Evolutionary conservation across 2,797 vertebrate genomes (phyloP).

Genomic region (Pachyuromys duprasi): DNA sequence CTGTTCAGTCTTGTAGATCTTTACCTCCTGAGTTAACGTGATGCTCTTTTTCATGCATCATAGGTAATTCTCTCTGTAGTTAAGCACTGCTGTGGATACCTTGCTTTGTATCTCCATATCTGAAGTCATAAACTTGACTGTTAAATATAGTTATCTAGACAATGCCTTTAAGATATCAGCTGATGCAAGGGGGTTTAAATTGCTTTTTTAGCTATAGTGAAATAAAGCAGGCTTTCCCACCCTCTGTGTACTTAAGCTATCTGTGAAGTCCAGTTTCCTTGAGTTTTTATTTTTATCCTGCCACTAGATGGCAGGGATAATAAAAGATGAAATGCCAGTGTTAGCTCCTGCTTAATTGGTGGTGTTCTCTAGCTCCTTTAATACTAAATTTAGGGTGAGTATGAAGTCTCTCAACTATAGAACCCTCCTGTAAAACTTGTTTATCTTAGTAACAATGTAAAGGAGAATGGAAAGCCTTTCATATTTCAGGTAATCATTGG

Average conservation of each 20-base stretch:
- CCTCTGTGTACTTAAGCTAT: background rate
- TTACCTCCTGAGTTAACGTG: conserved; percentile 45
- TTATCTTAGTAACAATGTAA: background rate
- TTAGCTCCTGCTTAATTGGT: background rate
- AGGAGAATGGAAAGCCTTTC: conserved; percentile 34
- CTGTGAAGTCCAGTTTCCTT: conserved; percentile 13
- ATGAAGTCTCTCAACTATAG: background rate
- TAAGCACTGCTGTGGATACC: background rate
- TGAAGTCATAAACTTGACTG: conserved; percentile 28
- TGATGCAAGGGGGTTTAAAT: conserved; percentile 28
- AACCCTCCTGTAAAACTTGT: background rate
- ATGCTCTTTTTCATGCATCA: background rate
- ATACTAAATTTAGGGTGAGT: conserved; percentile 14
- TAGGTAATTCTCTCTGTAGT: conserved; percentile 43
- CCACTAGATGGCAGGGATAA: conserved; percentile 71
- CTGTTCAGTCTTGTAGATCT: conserved; percentile 3
- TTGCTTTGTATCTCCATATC: conserved; percentile 4
- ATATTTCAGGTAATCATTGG: background rate
- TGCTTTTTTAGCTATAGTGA: conserved; percentile 43
- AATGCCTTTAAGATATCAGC: conserved; percentile 6
- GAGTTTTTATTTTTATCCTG: conserved; percentile 67
- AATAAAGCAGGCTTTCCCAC: background rate
- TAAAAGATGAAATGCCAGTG: conserved; percentile 43
- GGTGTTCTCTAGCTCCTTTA: background rate
- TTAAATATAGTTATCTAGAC: conserved; percentile 12